phyloP scores from a whole-genome alignment of 2,888 invertebrate genomes.

The Meliscaeva auricollis region DNA sequence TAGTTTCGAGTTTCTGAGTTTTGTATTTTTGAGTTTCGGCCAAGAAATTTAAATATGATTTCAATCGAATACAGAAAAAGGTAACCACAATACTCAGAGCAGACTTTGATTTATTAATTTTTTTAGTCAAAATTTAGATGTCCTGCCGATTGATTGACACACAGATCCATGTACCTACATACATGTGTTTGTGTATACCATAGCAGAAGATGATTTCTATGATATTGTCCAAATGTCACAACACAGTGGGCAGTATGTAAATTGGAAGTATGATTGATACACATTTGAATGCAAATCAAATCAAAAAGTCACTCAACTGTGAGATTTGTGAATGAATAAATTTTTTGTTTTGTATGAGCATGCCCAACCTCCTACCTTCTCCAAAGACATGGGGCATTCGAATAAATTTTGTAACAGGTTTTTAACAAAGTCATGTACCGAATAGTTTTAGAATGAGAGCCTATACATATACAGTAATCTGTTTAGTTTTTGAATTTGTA shows the following conservation, averaged over 20 bases:
- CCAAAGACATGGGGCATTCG: neutral
- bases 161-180: neutral
- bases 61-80: conserved; percentile 2
- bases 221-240: conserved; percentile 42
- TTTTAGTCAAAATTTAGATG: conserved; percentile 19
- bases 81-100: neutral
- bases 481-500: too few relatives aligned
- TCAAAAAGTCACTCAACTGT: conserved; percentile 26
- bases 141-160: conserved; percentile 17
- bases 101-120: conserved; percentile 29
- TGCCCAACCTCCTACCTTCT: neutral
- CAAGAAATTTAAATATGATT: conserved; percentile 27
- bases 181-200: neutral
- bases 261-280: conserved; percentile 21
- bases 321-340: conserved; percentile 23
- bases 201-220: neutral
- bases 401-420: neutral
- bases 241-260: conserved; percentile 43
- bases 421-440: too few relatives aligned
- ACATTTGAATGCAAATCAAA: conserved; percentile 34
- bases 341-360: neutral
- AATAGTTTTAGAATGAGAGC: too few relatives aligned
- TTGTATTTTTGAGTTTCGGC: neutral
- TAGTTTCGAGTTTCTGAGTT: too few relatives aligned
- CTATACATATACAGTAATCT: too few relatives aligned